Evolutionary conservation across 2,888 invertebrate species (phyloP).

Genomic region (Mechanitis mazaeus): DNA sequence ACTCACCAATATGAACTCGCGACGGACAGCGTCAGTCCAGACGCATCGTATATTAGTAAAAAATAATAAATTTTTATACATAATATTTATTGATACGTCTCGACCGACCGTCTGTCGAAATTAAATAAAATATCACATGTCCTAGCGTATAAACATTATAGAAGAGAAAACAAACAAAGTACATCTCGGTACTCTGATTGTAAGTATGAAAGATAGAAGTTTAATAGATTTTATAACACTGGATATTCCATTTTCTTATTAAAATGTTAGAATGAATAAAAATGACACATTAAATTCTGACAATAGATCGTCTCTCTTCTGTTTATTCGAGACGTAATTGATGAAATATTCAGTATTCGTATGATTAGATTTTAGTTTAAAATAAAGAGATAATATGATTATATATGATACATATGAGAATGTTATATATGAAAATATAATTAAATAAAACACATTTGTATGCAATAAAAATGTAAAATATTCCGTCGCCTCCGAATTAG

Average conservation of each 20-base stretch:
- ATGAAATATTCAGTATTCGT: slow-evolving; percentile 13
- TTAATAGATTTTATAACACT: too few relatives aligned
- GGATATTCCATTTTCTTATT: too few relatives aligned
- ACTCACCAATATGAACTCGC: slow-evolving; percentile 51
- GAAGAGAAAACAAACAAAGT: neutral
- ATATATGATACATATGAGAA: slow-evolving; percentile 5
- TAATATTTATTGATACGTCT: slow-evolving; percentile 7
- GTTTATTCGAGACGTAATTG: too few relatives aligned
- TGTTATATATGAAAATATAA: slow-evolving; percentile 14
- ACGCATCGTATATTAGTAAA: slow-evolving; percentile 17
- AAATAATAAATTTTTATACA: neutral
- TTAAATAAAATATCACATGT: slow-evolving; percentile 15
- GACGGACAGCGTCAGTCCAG: slow-evolving; percentile 36
- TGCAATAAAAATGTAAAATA: slow-evolving; percentile 10
- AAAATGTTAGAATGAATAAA: too few relatives aligned
- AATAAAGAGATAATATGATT: slow-evolving; percentile 7
- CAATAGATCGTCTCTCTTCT: too few relatives aligned
- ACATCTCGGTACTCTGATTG: neutral
- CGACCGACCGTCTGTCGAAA: slow-evolving; percentile 15
- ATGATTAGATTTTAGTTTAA: slow-evolving; percentile 5
- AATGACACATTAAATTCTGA: too few relatives aligned
- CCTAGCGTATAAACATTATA: too few relatives aligned
- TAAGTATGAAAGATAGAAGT: neutral
- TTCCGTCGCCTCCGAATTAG: slow-evolving; percentile 16
- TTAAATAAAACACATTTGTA: slow-evolving; percentile 20